Percentiles rank a stretch among this genome's conserved stretches.
phyloP scores from a whole-genome alignment of 2,797 vertebrate genomes.

The Anguilla marmorata region DNA sequence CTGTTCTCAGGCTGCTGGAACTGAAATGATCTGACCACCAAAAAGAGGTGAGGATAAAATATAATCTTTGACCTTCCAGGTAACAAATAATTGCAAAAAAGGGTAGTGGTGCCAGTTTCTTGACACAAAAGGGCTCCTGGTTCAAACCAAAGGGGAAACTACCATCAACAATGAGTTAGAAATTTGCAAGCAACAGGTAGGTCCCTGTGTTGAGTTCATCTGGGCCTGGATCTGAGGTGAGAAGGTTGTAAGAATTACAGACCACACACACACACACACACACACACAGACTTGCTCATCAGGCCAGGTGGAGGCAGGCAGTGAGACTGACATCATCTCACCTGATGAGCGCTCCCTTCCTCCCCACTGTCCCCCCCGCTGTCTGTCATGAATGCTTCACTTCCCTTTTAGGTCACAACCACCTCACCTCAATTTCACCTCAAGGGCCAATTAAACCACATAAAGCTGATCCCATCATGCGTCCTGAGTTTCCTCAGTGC shows the following conservation, averaged over 20 bases:
- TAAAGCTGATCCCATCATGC: slow-evolving; percentile 13
- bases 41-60: not conserved
- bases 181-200: slow-evolving; percentile 44
- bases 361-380: slow-evolving; percentile 43
- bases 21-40: slow-evolving; percentile 51
- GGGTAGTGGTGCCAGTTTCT: not conserved
- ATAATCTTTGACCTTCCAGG: slow-evolving; percentile 5
- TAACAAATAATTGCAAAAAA: slow-evolving; percentile 10
- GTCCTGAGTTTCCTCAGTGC: not conserved
- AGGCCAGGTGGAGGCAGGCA: slow-evolving; percentile 33
- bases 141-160: slow-evolving; percentile 8
- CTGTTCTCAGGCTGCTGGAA: slow-evolving; percentile 57
- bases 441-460: slow-evolving; percentile 38
- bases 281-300: not conserved
- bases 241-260: not conserved
- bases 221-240: not conserved
- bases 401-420: slow-evolving; percentile 51
- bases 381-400: slow-evolving; percentile 46
- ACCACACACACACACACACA: slow-evolving; percentile 13
- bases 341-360: slow-evolving; percentile 47
- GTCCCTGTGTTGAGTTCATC: slow-evolving; percentile 22
- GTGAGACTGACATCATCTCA: slow-evolving; percentile 38
- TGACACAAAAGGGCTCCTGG: not conserved
- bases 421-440: slow-evolving; percentile 47
- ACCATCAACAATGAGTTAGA: slow-evolving; percentile 31